phyloP scores from a whole-genome alignment of 2,888 invertebrate genomes.

The Microplitis manilae region DNA sequence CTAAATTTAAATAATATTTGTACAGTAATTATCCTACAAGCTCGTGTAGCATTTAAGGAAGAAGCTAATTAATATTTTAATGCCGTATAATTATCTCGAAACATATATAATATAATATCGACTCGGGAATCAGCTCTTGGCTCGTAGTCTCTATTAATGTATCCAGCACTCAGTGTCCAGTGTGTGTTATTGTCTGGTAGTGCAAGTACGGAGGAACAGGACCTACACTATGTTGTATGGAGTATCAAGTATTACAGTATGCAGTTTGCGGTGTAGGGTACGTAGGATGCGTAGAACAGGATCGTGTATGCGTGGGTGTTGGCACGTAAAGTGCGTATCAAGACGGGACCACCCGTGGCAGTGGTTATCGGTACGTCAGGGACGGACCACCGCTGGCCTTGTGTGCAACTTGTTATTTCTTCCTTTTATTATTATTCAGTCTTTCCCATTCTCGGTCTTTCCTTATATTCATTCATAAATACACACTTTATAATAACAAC shows the following conservation, averaged over 20 bases:
- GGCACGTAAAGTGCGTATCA: constrained; percentile 56
- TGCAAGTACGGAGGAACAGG: neutral
- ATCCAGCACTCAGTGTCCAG: neutral
- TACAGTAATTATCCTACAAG: constrained; percentile 3
- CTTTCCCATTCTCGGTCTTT: constrained; percentile 36
- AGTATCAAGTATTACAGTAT: constrained; percentile 1
- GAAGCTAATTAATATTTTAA: constrained; percentile 20
- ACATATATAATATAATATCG: neutral
- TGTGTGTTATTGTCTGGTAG: constrained; percentile 18
- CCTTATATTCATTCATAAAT: constrained; percentile 18
- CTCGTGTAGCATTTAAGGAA: neutral
- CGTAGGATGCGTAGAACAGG: constrained; percentile 38
- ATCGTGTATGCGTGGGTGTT: constrained; percentile 52
- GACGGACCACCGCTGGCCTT: constrained; percentile 27
- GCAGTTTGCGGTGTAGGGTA: neutral
- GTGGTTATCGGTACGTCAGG: constrained; percentile 46
- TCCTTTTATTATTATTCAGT: constrained; percentile 40
- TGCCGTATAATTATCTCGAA: neutral
- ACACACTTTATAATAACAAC: constrained; percentile 7
- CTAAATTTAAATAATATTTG: neutral
- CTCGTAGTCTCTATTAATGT: neutral
- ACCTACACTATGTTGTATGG: neutral
- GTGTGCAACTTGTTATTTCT: constrained; percentile 36
- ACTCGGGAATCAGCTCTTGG: neutral
- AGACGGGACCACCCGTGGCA: constrained; percentile 59